Evolutionary conservation across 2,113 vertebrate species (phyloP), one percentile per base, ranked within the genome.

Genomic region (Natator depressus): DNA sequence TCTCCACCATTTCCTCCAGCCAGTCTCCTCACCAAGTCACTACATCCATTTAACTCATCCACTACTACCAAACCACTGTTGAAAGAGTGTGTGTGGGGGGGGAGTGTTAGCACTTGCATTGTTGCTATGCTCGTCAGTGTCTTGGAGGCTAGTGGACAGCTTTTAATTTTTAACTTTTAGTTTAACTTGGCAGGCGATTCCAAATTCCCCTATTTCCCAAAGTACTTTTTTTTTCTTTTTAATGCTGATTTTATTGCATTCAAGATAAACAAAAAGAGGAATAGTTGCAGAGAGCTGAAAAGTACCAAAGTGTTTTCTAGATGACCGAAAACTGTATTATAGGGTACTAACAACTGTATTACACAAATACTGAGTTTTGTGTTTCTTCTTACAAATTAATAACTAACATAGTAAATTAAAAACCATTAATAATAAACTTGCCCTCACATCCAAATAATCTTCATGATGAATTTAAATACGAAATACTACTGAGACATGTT

Each of bases 131-230:
- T 93, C 81, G 79, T 69, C 5, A 25, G 9, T 46, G 42, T 51
- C 19, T 93, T 35, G 25, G 27, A 82, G 5, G 27, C 47, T 95
- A 89, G 89, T 91, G 42, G 89, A 50, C 17, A 88, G 69, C 22
- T 72, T 88, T 89, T 83, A 90, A 53, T 85, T 20, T 93, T 90
- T 90, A 49, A 38, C 54, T 91, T 91, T 89, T 49, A 87, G 17
- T 93, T 91, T 90, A 49, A 38, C 51, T 92, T 90, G 90, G 62
- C 84, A 80, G 82, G 6, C 2, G 24, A 31, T 91, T 94, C 35
- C n/a, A 47, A 93, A 0, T 27, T 90, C 42, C 49, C 62, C 10
- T 82, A 22, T 57, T 95, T 92, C 27, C 92, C 8, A 53, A 4
- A 80, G 38, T 75, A n/a, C 27, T 38, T 72, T 24, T 20, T 25